phyloP scores from a whole-genome alignment of 92 coral and sea anemone species.

The Phenganax subtilis region DNA sequence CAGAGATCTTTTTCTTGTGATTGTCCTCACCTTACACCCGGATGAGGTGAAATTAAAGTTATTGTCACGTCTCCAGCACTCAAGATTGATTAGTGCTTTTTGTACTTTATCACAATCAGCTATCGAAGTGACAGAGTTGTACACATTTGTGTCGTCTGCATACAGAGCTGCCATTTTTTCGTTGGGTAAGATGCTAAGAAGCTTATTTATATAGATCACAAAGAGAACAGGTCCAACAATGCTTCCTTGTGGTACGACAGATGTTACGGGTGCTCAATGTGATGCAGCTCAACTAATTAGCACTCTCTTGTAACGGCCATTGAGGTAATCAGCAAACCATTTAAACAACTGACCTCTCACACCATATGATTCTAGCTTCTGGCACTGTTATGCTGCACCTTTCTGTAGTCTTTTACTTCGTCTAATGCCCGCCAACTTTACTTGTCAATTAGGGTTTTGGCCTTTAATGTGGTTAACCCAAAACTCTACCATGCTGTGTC shows the following conservation, averaged over 20 bases:
- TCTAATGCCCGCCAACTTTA: too few relatives aligned
- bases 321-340: too few relatives aligned
- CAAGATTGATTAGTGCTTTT: constrained; percentile 39
- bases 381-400: too few relatives aligned
- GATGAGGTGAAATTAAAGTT: constrained; percentile 53
- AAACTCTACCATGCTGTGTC: too few relatives aligned
- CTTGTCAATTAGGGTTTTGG: too few relatives aligned
- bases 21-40: constrained; percentile 46
- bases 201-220: constrained; percentile 37
- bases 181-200: constrained; percentile 36
- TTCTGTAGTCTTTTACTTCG: too few relatives aligned
- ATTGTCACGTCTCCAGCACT: constrained; percentile 40
- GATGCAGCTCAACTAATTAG: too few relatives aligned
- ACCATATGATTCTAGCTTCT: too few relatives aligned
- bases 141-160: constrained; percentile 40
- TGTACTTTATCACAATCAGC: constrained; percentile 30
- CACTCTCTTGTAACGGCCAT: too few relatives aligned
- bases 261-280: too few relatives aligned
- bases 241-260: constrained; percentile 17
- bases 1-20: constrained; percentile 44
- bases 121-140: constrained; percentile 30
- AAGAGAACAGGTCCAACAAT: constrained; percentile 42
- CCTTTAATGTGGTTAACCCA: too few relatives aligned
- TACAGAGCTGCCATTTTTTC: constrained; percentile 40
- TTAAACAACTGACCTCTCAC: too few relatives aligned